These are phyloP conservation scores for Eulacestoma nigropectus DNA, from an alignment of 2,113 vertebrate genomes.

Conservation along the genomic window DNA sequence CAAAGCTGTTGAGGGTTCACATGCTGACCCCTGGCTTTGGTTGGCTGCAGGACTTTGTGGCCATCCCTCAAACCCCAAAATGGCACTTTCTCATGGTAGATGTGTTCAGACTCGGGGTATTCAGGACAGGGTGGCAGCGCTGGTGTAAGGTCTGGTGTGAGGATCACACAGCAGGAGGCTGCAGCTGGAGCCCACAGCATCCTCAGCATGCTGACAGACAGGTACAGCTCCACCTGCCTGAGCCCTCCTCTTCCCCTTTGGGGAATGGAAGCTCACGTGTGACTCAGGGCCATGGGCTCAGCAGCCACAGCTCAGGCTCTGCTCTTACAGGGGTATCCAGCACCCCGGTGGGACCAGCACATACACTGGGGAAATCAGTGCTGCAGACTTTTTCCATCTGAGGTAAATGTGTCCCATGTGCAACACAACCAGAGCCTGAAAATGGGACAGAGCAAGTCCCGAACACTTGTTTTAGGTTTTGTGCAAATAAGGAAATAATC, in stretches of 20 bases:
- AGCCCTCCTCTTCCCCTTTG: neutral
- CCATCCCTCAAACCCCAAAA: neutral
- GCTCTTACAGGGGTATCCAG: neutral
- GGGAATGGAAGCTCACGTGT: neutral
- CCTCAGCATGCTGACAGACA: neutral
- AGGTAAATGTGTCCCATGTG: neutral
- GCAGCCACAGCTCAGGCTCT: neutral
- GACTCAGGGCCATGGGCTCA: neutral
- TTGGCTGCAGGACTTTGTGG: neutral
- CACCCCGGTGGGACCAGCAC: neutral
- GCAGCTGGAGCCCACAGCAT: neutral
- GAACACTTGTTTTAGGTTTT: neutral
- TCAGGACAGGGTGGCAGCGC: neutral
- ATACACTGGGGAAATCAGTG: neutral
- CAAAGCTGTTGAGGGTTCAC: neutral
- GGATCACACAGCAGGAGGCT: neutral
- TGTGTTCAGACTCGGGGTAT: neutral
- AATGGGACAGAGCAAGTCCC: neutral
- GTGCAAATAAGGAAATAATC: neutral
- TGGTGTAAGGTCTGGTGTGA: neutral
- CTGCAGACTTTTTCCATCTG: neutral
- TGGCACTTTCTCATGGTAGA: neutral
- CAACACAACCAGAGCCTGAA: neutral
- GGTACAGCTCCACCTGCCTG: neutral
- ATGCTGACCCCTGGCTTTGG: neutral